Base-by-base conservation (phyloP, 2,113 vertebrate genomes). In the Apodemus speciosus region DNA sequence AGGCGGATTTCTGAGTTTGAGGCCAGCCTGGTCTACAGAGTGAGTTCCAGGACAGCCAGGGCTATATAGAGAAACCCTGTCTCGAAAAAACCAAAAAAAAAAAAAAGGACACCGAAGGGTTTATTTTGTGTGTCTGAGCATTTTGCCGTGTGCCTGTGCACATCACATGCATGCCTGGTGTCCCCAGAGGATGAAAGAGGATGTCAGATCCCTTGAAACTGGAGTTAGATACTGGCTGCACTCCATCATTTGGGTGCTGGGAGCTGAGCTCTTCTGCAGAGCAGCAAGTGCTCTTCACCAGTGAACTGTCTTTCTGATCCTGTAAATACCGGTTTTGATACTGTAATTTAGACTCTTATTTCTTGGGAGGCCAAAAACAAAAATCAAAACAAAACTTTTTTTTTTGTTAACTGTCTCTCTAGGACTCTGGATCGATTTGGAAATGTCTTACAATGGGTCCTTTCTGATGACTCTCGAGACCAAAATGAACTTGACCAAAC, bases 401-500 rank as follows among this genome's bases (percentile, higher is more conserved):
- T 38, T n/a, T 84, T 94, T 94, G 95, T 89, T 81, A 68, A 72
- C 85, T 87, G 43, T 96, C 91, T 96, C 88, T 96, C 85, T 95
- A 99, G 99, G 99, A 95, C 98, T 99, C 72, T 99, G 99, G 99
- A 99, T 99, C 95, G 99, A 99, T 98, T 98, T 99, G 98, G 99
- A 99, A 96, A 98, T 99, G 95, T 99, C 99, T 94, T 99, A 99
- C 98, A 98, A 98, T 13, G 99, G 99, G 83, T 99, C 99, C 95
- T 99, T 99, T 98, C 98, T 99, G 79, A 99, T 99, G 99, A 99
- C 99, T 15, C 98, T 99, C 8, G 99, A 99, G 98, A 99, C 99
- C 95, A 99, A 99, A 98, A 99, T 99, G 99, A 99, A 99, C 98
- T 98, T 99, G 98, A 99, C 99, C 95, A 99, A 99, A 96, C 98